Evolutionary conservation across 2,113 vertebrate genomes (phyloP), one percentile per base, ranked within the genome.

Genomic region (Tragelaphus imberbis): DNA sequence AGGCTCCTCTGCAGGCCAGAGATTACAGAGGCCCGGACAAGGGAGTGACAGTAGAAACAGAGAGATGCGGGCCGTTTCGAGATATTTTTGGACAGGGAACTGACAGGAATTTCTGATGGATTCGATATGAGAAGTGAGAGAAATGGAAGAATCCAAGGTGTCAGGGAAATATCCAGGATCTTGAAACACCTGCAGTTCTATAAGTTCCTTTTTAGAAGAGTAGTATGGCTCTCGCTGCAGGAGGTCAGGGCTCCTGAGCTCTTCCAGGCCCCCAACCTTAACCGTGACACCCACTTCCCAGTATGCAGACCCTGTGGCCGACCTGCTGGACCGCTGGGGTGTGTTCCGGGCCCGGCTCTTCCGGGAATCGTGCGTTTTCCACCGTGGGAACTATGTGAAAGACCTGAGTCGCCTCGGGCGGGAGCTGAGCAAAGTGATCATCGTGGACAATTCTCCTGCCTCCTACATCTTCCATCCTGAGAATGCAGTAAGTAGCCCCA

Each of bases 401-500:
- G 99, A 99, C 99, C 99, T 99, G 98, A 99, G 99, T 97, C 99
- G 99, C 75, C 99, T 99, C 96, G 99, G 99, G 84, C 99, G 99
- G 97, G 99, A 99, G 98, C 99, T 99, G 98, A 99, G 99, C 97
- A 99, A 99, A 98, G 99, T 99, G 97, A 99, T 99, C 98, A 99
- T 99, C 63, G 99, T 99, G 53, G 99, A 99, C 99, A 99, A 99
- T 98, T 99, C 99, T 44, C 99, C 99, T 92, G 99, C 99, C 97
- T 99, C 99, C 36, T 99, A 99, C 98, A 99, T 99, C 99, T 99
- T 99, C 99, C 99, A 99, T 89, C 99, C 99, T 7, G 99, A 99
- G 99, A 99, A 99, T 75, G 99, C 99, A 97, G 99, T 99, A 98
- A 99, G 99, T 99, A 68, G 71, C 53, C n/a, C 27, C n/a, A 4